A percentile compares a stretch with the other conserved stretches of the same genome.
These are phyloP conservation scores for Crematogaster levior DNA, from an alignment of 2,888 invertebrate genomes.

Conservation along the genomic window DNA sequence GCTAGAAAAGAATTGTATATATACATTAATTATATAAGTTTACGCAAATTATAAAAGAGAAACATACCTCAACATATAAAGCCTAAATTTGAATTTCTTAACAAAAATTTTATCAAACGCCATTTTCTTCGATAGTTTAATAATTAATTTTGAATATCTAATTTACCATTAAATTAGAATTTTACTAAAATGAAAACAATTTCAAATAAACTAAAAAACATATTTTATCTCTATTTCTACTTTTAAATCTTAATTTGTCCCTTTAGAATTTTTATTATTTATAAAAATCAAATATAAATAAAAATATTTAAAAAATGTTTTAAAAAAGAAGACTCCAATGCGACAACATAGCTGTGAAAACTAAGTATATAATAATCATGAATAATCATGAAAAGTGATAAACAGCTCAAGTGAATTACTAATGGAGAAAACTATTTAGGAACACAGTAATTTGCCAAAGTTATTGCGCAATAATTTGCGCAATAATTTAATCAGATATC, in stretches of 20 bases:
- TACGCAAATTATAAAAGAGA: not conserved
- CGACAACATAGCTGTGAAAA: not conserved
- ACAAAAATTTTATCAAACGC: not conserved
- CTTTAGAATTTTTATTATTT: not conserved
- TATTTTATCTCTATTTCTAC: not conserved
- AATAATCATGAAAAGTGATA: not conserved
- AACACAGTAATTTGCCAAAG: slow-evolving; percentile 2
- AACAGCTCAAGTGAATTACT: not conserved
- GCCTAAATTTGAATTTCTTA: not conserved
- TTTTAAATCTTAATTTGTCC: not conserved
- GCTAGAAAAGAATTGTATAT: not conserved
- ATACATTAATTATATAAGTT: not conserved
- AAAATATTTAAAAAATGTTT: not conserved
- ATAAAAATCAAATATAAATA: not conserved
- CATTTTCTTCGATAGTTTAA: not conserved
- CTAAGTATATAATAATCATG: too few relatives aligned
- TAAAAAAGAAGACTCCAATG: not conserved
- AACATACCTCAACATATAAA: not conserved
- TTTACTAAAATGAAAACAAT: not conserved
- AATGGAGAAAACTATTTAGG: not conserved
- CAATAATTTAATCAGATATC: not conserved
- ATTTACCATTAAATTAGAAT: not conserved
- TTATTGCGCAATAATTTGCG: slow-evolving; percentile 1
- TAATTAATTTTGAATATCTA: slow-evolving; percentile 5
- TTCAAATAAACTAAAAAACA: not conserved